A percentile compares a stretch with the other conserved stretches of the same genome.
phyloP scores from a whole-genome alignment of 2,113 vertebrate species.

The Romanogobio albipinnatus region DNA sequence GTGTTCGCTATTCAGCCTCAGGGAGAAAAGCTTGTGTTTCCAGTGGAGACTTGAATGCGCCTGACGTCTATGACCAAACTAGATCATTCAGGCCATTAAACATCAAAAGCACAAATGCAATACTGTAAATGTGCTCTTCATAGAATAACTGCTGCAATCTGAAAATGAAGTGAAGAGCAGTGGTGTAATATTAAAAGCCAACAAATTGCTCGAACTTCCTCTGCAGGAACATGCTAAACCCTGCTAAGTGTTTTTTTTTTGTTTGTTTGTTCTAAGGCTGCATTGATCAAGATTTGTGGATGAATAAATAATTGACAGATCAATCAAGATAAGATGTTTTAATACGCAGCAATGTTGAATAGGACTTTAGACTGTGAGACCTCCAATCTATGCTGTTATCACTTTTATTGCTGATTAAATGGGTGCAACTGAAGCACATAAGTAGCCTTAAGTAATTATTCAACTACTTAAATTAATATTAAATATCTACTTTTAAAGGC shows the following conservation, averaged over 20 bases:
- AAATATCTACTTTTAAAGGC: too few species aligned
- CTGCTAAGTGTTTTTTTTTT: neutral
- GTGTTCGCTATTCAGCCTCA: too few species aligned
- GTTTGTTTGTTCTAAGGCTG: neutral
- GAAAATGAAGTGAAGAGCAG: neutral
- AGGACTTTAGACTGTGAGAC: neutral
- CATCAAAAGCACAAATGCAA: neutral
- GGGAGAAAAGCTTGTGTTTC: neutral
- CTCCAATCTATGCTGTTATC: neutral
- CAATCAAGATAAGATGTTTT: neutral
- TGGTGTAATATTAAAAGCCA: neutral
- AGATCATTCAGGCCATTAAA: neutral
- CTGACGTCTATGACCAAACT: neutral
- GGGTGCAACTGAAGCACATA: neutral
- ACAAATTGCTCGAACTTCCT: neutral
- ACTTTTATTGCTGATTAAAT: neutral
- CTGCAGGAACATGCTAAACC: neutral
- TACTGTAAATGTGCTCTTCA: neutral
- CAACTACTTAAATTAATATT: too few species aligned
- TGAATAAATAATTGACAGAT: slow-evolving; percentile 2
- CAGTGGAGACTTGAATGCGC: neutral
- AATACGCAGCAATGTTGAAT: neutral
- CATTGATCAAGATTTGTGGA: neutral
- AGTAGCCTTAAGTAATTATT: too few species aligned
- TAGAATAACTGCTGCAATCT: neutral